A percentile compares a stretch with the other conserved stretches of the same genome.
phyloP scores from a whole-genome alignment of 2,113 vertebrate genomes.

The Perca flavescens region DNA sequence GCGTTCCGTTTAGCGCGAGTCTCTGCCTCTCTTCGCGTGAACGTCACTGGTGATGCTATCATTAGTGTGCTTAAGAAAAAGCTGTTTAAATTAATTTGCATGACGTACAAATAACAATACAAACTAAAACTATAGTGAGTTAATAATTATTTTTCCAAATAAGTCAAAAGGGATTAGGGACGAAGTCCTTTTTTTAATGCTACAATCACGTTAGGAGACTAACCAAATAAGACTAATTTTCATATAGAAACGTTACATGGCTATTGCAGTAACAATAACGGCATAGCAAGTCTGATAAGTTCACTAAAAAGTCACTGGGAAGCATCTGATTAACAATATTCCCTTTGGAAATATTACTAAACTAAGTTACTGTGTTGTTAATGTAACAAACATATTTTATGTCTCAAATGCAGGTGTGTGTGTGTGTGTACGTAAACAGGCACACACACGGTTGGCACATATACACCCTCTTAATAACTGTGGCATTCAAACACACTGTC shows the following conservation, averaged over 20 bases:
- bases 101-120: slow-evolving; percentile 12
- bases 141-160: slow-evolving; percentile 9
- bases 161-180: slow-evolving; percentile 11
- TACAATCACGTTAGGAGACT: neutral
- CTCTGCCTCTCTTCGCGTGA: slow-evolving; percentile 52
- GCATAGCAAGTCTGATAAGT: neutral
- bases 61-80: slow-evolving; percentile 37
- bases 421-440: neutral
- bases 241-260: neutral
- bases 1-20: slow-evolving; percentile 49
- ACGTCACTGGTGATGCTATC: slow-evolving; percentile 80
- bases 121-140: slow-evolving; percentile 42
- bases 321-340: neutral
- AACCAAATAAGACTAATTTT: neutral
- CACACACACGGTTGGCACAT: neutral
- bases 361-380: neutral
- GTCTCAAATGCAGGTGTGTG: slow-evolving; percentile 1
- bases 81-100: slow-evolving; percentile 24
- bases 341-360: neutral
- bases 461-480: neutral
- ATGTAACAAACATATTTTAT: neutral
- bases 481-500: slow-evolving; percentile 13
- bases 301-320: slow-evolving; percentile 3
- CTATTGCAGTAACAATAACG: neutral
- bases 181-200: neutral